Evolutionary conservation across 1,140 invertebrate species (phyloP), one percentile per base, ranked within the genome.

Genomic region (Chelonus insularis): DNA sequence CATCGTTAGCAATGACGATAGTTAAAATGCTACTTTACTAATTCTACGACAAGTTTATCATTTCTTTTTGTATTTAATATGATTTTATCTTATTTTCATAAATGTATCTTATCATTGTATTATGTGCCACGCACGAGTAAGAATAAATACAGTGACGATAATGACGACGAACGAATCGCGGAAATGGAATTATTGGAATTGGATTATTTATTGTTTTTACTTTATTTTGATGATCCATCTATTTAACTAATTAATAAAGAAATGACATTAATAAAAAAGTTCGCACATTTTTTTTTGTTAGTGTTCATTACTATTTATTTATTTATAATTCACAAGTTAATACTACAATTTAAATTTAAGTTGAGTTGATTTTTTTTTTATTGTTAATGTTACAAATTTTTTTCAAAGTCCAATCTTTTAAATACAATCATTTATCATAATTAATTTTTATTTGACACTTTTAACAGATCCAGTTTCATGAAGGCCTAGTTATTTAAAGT

Each of bases 81-180:
- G n/a, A 39, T 50, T n/a, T 50, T 50, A 50, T 50, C 47, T 45
- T 45, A 18, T 45, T 50, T 29, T 50, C 47, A 50, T 11, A 23
- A 20, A 16, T 45, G 18, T 45, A 50, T 32, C 47, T 50, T 50
- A 50, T 50, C 47, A 25, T 32, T 12, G 11, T 11, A 12, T 14
- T 12, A 23, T 23, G 21, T 50, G 18, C n/a, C 25, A 29, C 23
- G 29, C n/a, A 12, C 11, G 21, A 50, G 29, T 50, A 50, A 11
- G 1, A 12, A 23, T 11, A 11, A n/a, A 50, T n/a, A 23, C 21
- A 23, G 29, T 23, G 45, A 47, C 45, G 21, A 23, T 7, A 23
- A 23, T 23, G n/a, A 50, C 5, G 6, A 50, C 47, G 12, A 23
- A 50, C 29, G 47, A 25, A 20, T 32, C 21, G 47, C 21, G 47